phyloP scores from a whole-genome alignment of 2,113 vertebrate species.

The Nesoenas mayeri region DNA sequence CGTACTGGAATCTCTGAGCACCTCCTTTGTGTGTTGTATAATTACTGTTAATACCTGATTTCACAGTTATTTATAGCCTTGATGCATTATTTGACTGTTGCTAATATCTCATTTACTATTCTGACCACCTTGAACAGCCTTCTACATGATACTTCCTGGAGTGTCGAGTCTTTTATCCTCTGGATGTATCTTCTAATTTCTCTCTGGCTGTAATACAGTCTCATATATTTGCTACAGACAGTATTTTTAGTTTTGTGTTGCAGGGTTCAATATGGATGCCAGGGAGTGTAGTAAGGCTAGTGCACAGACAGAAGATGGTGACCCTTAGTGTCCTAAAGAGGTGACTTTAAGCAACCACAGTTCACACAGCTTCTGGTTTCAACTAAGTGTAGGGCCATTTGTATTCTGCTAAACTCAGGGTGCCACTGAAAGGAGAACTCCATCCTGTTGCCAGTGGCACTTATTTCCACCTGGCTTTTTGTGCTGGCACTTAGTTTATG shows the following conservation, averaged over 20 bases:
- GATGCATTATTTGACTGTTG: conserved; percentile 21
- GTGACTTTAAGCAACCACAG: neutral
- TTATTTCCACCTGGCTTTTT: neutral
- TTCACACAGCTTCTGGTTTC: neutral
- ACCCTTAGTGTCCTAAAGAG: neutral
- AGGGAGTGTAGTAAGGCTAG: neutral
- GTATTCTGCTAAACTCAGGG: neutral
- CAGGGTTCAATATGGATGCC: neutral
- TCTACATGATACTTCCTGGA: neutral
- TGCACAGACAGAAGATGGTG: neutral
- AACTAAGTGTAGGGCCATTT: fast-evolving
- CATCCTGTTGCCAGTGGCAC: neutral
- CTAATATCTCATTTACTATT: conserved; percentile 32
- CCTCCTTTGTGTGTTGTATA: neutral
- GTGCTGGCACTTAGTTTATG: neutral
- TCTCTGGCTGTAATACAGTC: neutral
- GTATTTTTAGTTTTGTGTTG: neutral
- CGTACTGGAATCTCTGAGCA: neutral
- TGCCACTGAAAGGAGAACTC: neutral
- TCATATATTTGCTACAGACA: neutral
- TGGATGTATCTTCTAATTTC: neutral
- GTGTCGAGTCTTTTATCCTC: neutral
- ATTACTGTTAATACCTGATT: conserved; percentile 43
- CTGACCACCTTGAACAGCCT: conserved; percentile 24
- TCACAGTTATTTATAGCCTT: conserved; percentile 48